Percentiles rank a stretch among this genome's conserved stretches.
Conservation (phyloP, 2,888 invertebrate species). For the Teinopalpus imperialis region DNA sequence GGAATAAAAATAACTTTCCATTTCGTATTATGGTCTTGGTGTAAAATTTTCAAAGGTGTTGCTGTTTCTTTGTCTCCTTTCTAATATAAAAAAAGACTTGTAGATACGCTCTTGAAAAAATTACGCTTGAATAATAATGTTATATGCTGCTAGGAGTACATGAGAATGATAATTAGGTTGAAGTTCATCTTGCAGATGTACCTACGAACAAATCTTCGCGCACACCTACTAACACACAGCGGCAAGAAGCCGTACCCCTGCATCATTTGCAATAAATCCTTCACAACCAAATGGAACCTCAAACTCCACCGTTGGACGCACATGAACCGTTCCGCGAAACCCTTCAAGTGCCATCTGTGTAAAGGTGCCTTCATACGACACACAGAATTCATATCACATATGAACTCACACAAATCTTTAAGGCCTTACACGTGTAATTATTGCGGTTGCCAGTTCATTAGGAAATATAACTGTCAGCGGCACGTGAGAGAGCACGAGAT, state of each 20-base stretch:
- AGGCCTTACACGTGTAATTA: conserved; percentile 94
- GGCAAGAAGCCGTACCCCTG: conserved; percentile 90
- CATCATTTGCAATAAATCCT: conserved; percentile 91
- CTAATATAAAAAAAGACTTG: too few species aligned
- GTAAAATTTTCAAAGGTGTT: too few species aligned
- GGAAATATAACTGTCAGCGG: conserved; percentile 93
- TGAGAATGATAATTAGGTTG: too few species aligned
- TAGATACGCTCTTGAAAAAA: too few species aligned
- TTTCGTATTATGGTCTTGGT: too few species aligned
- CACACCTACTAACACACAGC: conserved; percentile 90
- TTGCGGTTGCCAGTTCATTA: conserved; percentile 93
- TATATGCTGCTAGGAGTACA: too few species aligned
- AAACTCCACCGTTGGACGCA: conserved; percentile 95
- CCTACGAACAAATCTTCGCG: conserved; percentile 89
- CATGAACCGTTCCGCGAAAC: conserved; percentile 90
- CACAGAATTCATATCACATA: conserved; percentile 90
- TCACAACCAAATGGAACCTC: conserved; percentile 95
- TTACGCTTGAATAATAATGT: too few species aligned
- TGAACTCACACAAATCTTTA: conserved; percentile 92
- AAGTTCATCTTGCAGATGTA: conserved; percentile 81
- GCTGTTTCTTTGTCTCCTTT: too few species aligned
- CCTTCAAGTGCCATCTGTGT: conserved; percentile 92
- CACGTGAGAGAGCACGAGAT: conserved; percentile 92
- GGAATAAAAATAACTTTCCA: too few species aligned
- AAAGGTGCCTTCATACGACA: conserved; percentile 92